phyloP scores from a whole-genome alignment of 2,888 invertebrate genomes.

The Proisotoma minuta region DNA sequence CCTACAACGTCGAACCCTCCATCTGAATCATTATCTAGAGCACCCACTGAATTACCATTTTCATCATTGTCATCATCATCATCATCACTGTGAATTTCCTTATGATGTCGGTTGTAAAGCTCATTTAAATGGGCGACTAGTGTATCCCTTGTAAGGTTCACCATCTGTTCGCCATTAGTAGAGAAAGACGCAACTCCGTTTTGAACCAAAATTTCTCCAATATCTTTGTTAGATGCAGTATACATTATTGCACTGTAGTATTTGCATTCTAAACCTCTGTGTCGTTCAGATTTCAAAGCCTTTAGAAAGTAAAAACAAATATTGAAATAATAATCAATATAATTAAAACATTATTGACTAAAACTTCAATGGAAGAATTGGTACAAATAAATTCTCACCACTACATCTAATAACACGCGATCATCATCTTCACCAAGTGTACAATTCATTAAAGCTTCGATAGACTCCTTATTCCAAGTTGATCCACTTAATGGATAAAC shows the following conservation, averaged over 20 bases:
- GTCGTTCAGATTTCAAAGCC: constrained; percentile 11
- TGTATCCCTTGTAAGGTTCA: background rate
- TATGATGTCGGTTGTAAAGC: background rate
- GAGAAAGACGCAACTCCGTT: constrained; percentile 13
- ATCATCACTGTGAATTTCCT: background rate
- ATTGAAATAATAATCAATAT: background rate
- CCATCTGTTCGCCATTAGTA: constrained; percentile 4
- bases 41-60: background rate
- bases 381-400: constrained; percentile 19
- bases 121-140: background rate
- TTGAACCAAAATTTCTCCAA: constrained; percentile 22
- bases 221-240: constrained; percentile 7
- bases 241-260: constrained; percentile 21
- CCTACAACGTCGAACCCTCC: background rate
- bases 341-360: background rate
- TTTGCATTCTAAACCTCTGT: constrained; percentile 6
- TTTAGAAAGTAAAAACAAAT: constrained; percentile 7
- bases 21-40: background rate
- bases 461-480: constrained; percentile 17
- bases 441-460: constrained; percentile 11
- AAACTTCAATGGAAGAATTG: background rate
- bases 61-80: constrained; percentile 8
- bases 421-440: constrained; percentile 10
- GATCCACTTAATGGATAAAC: constrained; percentile 12
- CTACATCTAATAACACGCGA: constrained; percentile 8